phyloP scores from a whole-genome alignment of 2,797 vertebrate species.

The Paedocypris micromegethes region DNA sequence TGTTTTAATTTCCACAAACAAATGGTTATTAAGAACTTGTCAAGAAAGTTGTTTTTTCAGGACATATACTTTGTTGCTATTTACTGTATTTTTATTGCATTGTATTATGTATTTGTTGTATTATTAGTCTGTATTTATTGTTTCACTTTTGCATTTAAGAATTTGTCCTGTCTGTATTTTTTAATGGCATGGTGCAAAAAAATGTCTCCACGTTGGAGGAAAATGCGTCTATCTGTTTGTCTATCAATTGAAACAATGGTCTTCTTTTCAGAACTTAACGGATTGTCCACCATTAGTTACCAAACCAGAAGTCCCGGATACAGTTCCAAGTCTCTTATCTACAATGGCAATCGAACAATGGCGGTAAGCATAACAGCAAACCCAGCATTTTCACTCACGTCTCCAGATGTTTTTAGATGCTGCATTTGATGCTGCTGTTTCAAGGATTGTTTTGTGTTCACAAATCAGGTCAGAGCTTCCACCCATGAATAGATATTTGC shows the following conservation, averaged over 20 bases:
- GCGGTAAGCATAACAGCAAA: slow-evolving; percentile 61
- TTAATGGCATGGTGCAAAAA: too few species aligned
- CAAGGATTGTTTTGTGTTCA: neutral
- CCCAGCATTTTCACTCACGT: neutral
- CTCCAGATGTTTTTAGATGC: neutral
- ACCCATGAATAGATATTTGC: slow-evolving; percentile 25
- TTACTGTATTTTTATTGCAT: too few species aligned
- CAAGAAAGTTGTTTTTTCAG: too few species aligned
- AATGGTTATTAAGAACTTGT: too few species aligned
- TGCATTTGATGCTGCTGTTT: neutral
- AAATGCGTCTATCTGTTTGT: neutral
- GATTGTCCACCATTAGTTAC: slow-evolving; percentile 50
- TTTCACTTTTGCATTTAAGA: too few species aligned
- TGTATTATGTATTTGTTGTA: too few species aligned
- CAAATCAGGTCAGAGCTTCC: neutral
- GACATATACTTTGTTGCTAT: too few species aligned
- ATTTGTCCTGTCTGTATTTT: too few species aligned
- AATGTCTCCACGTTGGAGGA: neutral
- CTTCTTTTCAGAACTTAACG: slow-evolving; percentile 54
- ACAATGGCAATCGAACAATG: slow-evolving; percentile 59
- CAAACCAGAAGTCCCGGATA: slow-evolving; percentile 55
- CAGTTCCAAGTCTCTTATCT: slow-evolving; percentile 69
- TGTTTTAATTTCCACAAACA: too few species aligned
- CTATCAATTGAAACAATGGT: slow-evolving; percentile 1
- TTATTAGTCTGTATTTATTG: too few species aligned